Percentiles rank a stretch among this genome's conserved stretches.
These are phyloP conservation scores for Hyaena hyaena DNA, from an alignment of 2,113 vertebrate genomes.

Conservation along the genomic window DNA sequence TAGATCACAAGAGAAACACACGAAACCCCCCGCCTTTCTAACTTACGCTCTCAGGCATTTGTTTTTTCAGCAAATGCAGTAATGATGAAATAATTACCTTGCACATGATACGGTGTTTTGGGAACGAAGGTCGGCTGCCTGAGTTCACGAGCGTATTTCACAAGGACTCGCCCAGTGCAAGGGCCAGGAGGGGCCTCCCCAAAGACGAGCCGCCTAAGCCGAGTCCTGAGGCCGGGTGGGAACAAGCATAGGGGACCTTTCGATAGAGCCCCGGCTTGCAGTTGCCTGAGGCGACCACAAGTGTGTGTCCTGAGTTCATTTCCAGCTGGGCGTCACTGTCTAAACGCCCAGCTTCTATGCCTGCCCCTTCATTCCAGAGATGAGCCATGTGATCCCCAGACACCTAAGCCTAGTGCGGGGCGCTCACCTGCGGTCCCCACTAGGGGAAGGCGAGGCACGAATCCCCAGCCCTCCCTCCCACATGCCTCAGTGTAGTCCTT, in stretches of 20 bases:
- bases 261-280: rapidly evolving
- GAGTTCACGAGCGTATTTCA: background rate
- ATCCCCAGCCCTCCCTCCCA: background rate
- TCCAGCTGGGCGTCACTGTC: background rate
- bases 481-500: background rate
- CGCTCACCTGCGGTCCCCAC: background rate
- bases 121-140: background rate
- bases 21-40: background rate
- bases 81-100: background rate
- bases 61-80: background rate
- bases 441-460: background rate
- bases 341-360: background rate
- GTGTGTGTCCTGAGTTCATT: background rate
- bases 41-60: background rate
- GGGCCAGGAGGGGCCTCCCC: background rate
- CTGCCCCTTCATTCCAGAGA: background rate
- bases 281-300: background rate
- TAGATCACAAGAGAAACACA: background rate
- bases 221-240: background rate
- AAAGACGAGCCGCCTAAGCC: background rate
- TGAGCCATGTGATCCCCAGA: background rate
- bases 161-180: background rate
- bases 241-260: background rate
- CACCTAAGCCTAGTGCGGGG: background rate
- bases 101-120: background rate